Conservation (phyloP, 2,888 invertebrate genomes). For the Macaria liturata region DNA sequence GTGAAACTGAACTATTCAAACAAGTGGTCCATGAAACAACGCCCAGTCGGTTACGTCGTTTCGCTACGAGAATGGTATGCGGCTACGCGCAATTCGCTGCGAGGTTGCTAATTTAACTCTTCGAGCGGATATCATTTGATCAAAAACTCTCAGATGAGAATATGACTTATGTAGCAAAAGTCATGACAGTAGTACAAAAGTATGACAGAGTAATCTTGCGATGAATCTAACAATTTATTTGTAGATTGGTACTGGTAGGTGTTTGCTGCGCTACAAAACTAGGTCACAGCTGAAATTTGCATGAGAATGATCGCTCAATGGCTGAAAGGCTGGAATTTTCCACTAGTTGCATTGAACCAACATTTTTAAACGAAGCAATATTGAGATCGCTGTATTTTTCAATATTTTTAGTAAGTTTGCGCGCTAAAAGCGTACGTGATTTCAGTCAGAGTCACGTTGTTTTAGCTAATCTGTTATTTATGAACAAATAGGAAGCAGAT, state of each 20-base stretch:
- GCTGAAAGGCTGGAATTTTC: constrained; percentile 23
- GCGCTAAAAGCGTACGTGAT: constrained; percentile 3
- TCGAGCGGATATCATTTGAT: too few species aligned
- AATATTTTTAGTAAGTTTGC: not conserved
- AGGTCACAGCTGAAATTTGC: constrained; percentile 59
- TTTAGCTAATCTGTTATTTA: constrained; percentile 1
- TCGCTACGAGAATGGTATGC: constrained; percentile 37
- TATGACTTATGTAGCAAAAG: too few species aligned
- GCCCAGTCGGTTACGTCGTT: constrained; percentile 31
- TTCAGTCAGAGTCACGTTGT: not conserved
- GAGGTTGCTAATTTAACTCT: not conserved
- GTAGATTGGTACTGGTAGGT: constrained; percentile 27
- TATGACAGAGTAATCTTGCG: too few species aligned
- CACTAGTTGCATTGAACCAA: not conserved
- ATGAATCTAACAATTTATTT: constrained; percentile 22
- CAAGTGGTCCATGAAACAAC: not conserved
- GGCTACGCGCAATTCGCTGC: constrained; percentile 40
- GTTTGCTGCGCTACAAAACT: constrained; percentile 41
- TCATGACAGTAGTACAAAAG: too few species aligned
- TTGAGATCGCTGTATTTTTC: not conserved
- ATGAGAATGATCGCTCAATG: constrained; percentile 41
- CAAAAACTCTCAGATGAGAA: too few species aligned
- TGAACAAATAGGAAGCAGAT: not conserved
- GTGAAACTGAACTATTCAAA: too few species aligned
- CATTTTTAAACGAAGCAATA: not conserved